These are phyloP conservation scores for Archaeoteleia sp. DNA, from an alignment of 2,888 invertebrate species.

Conservation along the genomic window DNA sequence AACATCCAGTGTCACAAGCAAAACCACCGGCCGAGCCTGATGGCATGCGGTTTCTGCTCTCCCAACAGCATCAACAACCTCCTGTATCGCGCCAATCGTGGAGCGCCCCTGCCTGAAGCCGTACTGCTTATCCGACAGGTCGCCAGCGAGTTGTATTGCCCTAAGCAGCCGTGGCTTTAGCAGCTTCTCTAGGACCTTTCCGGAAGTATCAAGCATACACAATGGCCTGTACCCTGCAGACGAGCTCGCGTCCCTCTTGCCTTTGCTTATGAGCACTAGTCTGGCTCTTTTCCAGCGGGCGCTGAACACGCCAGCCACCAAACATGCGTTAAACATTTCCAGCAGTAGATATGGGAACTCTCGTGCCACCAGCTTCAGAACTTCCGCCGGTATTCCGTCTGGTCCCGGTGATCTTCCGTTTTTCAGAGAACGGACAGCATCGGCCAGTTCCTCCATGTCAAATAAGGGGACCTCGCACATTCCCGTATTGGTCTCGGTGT, in stretches of 20 bases:
- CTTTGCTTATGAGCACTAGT: not conserved
- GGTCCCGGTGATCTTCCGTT: too few relatives aligned
- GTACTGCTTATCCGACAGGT: not conserved
- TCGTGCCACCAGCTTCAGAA: conserved; percentile 36
- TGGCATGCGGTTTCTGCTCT: too few relatives aligned
- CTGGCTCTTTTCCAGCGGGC: not conserved
- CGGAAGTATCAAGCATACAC: not conserved
- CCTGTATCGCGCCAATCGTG: too few relatives aligned
- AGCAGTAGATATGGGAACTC: not conserved
- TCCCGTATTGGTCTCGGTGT: too few relatives aligned
- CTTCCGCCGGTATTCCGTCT: conserved; percentile 22
- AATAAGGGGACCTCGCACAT: too few relatives aligned
- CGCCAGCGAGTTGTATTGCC: not conserved
- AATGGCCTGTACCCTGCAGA: not conserved
- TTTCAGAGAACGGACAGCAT: conserved; percentile 2
- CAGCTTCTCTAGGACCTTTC: not conserved
- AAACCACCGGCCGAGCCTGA: too few relatives aligned
- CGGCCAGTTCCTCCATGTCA: too few relatives aligned
- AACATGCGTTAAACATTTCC: conserved; percentile 38
- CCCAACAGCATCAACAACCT: too few relatives aligned
- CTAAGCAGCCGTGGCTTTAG: not conserved
- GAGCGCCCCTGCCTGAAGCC: not conserved
- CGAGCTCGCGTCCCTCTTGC: not conserved
- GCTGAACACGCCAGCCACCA: conserved; percentile 17
- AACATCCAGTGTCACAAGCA: too few relatives aligned